Base-by-base conservation (phyloP, 1,140 invertebrate genomes). In the Berghia stephanieae region DNA sequence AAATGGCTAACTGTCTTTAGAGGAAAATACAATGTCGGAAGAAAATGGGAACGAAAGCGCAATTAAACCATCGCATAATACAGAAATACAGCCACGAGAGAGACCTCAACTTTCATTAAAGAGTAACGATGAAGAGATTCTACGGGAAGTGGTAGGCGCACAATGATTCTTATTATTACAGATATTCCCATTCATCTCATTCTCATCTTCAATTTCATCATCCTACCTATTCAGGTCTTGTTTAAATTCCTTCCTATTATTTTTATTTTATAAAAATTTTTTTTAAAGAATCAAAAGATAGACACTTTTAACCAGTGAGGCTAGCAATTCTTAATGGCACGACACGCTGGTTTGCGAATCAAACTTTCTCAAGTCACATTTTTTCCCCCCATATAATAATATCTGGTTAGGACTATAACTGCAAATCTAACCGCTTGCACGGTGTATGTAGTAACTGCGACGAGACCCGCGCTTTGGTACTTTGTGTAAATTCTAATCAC, bases 61-160 rank as follows among this genome's bases (percentile, higher is more conserved):
- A 21, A 27, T 42, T 57, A 40, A 66, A 70, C 21, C 63, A 24
- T 21, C 79, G 10, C 24, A 21, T 31, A 34, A 24, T 16, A 34
- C 49, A 63, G 52, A 16, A 13, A 36, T 40, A 36, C 43, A 57
- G 31, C 16, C 52, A 16, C 44, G 16, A 43, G 73, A 44, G 40
- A 74, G 79, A 75, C 75, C 79, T 8, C 71, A 77, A 40, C 60
- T 80, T 42, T 80, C 79, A 36, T 77, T 76, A 38, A 80, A 75
- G 40, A 80, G 79, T 66, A 80, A 80, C 40, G 79, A 80, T 60
- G 79, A 80, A 27, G 79, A 80, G 49, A 77, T 80, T 43, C 36
- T 80, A 67, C 71, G 76, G 57, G 79, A 80, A 80, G 79, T 80
- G 66, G 79, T 80, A 73, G 70, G 74, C 18, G 5, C 21, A n/a